Conservation (phyloP, 1,140 invertebrate species). For the Gonioctena quinquepunctata region DNA sequence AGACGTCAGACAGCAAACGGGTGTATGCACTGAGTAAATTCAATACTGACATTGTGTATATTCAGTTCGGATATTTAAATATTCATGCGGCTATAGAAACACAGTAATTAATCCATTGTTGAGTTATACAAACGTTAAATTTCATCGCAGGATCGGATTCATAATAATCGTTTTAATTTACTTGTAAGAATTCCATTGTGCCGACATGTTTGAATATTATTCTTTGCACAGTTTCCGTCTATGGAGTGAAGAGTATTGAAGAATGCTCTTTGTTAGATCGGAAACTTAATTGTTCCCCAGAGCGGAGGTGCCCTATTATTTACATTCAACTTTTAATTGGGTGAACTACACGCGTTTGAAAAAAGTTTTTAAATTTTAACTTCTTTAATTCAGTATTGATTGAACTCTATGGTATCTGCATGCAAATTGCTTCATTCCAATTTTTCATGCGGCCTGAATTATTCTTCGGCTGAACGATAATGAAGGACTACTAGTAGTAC, state of each 20-base stretch:
- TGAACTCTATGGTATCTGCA: conserved; percentile 4
- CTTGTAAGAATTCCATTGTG: conserved; percentile 51
- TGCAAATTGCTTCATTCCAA: conserved; percentile 20
- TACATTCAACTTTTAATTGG: conserved; percentile 20
- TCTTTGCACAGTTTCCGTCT: conserved; percentile 38
- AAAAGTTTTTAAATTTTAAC: not conserved
- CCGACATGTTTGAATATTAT: conserved; percentile 35
- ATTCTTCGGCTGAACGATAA: not conserved
- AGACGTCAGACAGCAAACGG: conserved; percentile 38
- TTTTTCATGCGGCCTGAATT: not conserved
- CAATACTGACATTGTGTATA: conserved; percentile 52
- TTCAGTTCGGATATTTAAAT: conserved; percentile 52
- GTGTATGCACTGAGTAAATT: conserved; percentile 46
- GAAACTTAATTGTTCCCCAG: not conserved
- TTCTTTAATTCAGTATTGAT: conserved; percentile 20
- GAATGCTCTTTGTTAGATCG: not conserved
- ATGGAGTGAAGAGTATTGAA: conserved; percentile 15
- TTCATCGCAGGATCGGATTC: conserved; percentile 52
- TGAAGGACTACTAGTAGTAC: no score
- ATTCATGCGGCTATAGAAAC: conserved; percentile 52
- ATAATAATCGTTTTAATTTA: conserved; percentile 56
- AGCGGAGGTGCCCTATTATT: not conserved
- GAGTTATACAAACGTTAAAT: conserved; percentile 52
- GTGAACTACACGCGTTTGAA: not conserved
- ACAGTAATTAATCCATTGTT: conserved; percentile 56